phyloP scores from a whole-genome alignment of 1,140 invertebrate genomes.

The Chlorops oryzae region DNA sequence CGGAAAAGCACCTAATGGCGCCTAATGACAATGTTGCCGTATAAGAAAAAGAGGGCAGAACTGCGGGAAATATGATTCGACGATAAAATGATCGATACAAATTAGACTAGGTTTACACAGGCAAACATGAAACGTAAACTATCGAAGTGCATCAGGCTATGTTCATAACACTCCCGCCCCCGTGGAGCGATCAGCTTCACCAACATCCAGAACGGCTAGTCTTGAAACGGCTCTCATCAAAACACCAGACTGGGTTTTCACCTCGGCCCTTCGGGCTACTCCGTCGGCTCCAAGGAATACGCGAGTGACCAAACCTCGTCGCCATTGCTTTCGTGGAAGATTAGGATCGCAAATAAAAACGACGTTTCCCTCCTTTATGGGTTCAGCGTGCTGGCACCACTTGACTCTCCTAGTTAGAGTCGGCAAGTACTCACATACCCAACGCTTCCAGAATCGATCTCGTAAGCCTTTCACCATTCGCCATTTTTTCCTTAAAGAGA shows the following conservation, averaged over 20 bases:
- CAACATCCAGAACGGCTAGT: too few species aligned
- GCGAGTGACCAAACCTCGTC: neutral
- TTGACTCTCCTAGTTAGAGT: slow-evolving; percentile 11
- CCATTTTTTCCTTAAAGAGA: slow-evolving; percentile 9
- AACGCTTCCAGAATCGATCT: slow-evolving; percentile 15
- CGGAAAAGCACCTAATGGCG: too few species aligned
- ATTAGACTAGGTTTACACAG: too few species aligned
- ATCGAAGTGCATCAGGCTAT: too few species aligned
- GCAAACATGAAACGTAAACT: too few species aligned
- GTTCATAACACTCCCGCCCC: too few species aligned
- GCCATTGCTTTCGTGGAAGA: too few species aligned
- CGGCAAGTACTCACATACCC: slow-evolving; percentile 15
- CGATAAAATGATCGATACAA: too few species aligned
- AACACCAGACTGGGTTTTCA: slow-evolving; percentile 2
- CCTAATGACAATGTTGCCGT: too few species aligned
- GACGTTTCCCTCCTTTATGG: neutral
- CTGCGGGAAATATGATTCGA: too few species aligned
- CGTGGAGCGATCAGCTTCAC: too few species aligned
- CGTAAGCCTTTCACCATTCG: slow-evolving; percentile 1
- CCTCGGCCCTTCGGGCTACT: neutral
- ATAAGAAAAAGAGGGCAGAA: too few species aligned
- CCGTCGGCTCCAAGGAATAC: neutral
- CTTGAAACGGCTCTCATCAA: slow-evolving; percentile 3
- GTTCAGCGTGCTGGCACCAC: slow-evolving; percentile 1
- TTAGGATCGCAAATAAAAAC: slow-evolving; percentile 8